A percentile compares a stretch with the other conserved stretches of the same genome.
Conservation (phyloP, 2,888 invertebrate genomes). For the Onchidella celtica region DNA sequence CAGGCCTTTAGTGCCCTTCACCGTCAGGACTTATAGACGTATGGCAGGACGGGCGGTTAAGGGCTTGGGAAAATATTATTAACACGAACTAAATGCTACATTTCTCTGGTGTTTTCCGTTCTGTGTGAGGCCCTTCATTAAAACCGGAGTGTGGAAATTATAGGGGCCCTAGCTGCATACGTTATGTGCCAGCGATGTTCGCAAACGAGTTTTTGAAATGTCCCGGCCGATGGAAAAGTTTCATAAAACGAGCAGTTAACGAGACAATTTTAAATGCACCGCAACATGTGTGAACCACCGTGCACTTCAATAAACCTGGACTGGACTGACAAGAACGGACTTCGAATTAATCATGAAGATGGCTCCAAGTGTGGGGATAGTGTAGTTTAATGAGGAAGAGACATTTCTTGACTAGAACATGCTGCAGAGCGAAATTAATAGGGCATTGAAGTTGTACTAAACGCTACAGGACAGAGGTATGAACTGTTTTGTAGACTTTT, state of each 20-base stretch:
- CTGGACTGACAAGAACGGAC: background rate
- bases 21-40: background rate
- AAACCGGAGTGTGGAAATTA: background rate
- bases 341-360: too few relatives aligned
- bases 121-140: conserved; percentile 15
- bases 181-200: background rate
- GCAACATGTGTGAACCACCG: background rate
- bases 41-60: background rate
- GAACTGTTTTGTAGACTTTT: too few relatives aligned
- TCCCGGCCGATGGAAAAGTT: background rate
- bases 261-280: conserved; percentile 22
- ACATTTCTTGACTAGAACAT: too few relatives aligned
- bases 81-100: background rate
- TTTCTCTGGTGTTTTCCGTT: background rate
- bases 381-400: too few relatives aligned
- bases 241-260: conserved; percentile 8
- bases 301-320: background rate
- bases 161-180: conserved; percentile 1
- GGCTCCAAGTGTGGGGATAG: too few relatives aligned
- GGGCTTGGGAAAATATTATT: background rate
- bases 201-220: conserved; percentile 5
- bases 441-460: too few relatives aligned
- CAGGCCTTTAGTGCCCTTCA: background rate
- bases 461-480: too few relatives aligned
- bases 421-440: too few relatives aligned